phyloP scores from a whole-genome alignment of 2,888 invertebrate species.

The Ichneumon xanthorius region DNA sequence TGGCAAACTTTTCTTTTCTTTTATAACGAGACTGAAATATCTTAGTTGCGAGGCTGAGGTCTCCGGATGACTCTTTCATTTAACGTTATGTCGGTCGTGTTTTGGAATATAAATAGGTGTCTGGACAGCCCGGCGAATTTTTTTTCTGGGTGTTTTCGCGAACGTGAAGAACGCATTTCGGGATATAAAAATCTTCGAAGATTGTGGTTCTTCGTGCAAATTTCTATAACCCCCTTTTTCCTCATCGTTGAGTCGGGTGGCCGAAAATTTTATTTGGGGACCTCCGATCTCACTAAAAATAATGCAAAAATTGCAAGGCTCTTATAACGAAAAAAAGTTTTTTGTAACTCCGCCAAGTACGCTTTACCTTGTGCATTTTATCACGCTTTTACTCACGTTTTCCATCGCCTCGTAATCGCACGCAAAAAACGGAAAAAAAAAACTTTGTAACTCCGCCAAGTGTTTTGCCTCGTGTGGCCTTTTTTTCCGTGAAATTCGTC shows the following conservation, averaged over 20 bases:
- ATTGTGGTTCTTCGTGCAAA: neutral
- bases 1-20: conserved; percentile 11
- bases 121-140: neutral
- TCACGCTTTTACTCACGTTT: too few species aligned
- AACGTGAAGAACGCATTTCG: neutral
- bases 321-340: neutral
- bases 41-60: neutral
- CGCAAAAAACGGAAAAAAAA: neutral
- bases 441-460: neutral
- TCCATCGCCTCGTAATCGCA: too few species aligned
- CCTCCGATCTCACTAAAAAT: neutral
- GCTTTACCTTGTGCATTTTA: too few species aligned
- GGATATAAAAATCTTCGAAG: neutral
- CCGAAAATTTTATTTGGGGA: neutral
- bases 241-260: too few species aligned
- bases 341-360: neutral
- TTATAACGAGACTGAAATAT: conserved; percentile 4
- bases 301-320: neutral
- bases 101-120: conserved; percentile 8
- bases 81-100: neutral
- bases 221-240: neutral
- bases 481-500: neutral
- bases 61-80: neutral
- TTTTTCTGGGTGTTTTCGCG: neutral
- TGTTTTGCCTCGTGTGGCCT: neutral